These are phyloP conservation scores for Furnarius figulus DNA, from an alignment of 2,113 vertebrate species.

Conservation along the genomic window DNA sequence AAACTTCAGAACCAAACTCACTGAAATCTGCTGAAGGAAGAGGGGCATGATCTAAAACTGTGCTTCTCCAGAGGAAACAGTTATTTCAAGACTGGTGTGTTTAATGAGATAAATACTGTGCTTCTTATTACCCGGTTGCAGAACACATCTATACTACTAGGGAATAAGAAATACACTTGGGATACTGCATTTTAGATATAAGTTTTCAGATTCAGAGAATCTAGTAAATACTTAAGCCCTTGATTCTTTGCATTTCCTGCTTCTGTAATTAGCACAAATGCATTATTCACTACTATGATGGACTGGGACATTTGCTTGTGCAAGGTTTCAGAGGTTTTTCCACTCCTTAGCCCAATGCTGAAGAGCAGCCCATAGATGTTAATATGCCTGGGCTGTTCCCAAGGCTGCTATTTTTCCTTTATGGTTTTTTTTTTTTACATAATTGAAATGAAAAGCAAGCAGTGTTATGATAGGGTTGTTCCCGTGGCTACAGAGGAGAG, in stretches of 20 bases:
- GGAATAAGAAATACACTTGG: background rate
- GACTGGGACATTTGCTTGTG: background rate
- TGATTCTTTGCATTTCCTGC: background rate
- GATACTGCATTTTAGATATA: background rate
- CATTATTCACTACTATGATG: background rate
- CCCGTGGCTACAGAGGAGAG: background rate
- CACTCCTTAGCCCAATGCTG: background rate
- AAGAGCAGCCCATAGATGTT: background rate
- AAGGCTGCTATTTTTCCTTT: background rate
- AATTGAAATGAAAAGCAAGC: constrained; percentile 1
- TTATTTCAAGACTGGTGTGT: background rate
- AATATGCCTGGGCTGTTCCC: background rate
- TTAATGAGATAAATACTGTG: background rate
- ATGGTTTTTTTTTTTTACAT: background rate
- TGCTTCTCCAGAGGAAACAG: background rate
- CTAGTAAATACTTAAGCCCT: background rate
- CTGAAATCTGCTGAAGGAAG: background rate
- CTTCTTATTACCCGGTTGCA: background rate
- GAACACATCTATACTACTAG: background rate
- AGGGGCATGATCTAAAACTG: background rate
- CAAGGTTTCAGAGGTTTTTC: background rate
- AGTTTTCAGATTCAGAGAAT: background rate
- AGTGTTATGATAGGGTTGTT: background rate
- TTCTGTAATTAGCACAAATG: background rate
- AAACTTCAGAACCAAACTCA: background rate